These are phyloP conservation scores for Watsonalla cultraria DNA, from an alignment of 2,888 invertebrate species.

Conservation along the genomic window DNA sequence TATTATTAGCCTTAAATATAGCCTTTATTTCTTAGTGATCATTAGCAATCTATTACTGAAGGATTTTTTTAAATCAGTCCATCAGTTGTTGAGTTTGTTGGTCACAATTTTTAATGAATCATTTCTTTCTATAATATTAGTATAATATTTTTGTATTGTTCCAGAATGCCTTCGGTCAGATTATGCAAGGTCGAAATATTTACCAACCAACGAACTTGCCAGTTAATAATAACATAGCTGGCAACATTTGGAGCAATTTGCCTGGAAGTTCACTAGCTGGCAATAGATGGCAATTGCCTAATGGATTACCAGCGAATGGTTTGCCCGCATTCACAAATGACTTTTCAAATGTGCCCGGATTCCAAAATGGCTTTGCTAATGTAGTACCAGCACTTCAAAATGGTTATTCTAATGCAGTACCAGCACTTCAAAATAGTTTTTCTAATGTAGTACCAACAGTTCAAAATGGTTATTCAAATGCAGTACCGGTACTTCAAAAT, in stretches of 20 bases:
- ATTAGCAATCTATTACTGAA: too few relatives aligned
- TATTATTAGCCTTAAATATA: too few relatives aligned
- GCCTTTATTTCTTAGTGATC: too few relatives aligned
- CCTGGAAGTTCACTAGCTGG: constrained; percentile 10
- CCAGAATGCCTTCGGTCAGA: neutral
- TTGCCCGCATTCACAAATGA: constrained; percentile 6
- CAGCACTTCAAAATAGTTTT: neutral
- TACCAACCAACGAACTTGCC: constrained; percentile 6
- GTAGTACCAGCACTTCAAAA: neutral
- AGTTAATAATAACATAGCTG: constrained; percentile 11
- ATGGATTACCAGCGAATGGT: constrained; percentile 11
- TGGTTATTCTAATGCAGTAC: neutral
- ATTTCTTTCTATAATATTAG: neutral
- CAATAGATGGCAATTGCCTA: constrained; percentile 12
- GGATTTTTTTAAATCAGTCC: too few relatives aligned
- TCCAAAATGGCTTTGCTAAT: neutral
- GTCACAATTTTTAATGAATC: neutral
- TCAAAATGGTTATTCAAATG: neutral
- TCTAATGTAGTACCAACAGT: constrained; percentile 1
- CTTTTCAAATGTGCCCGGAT: neutral
- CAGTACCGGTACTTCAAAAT: neutral
- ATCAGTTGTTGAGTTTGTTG: too few relatives aligned
- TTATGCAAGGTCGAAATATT: constrained; percentile 3
- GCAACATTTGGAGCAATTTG: constrained; percentile 6
- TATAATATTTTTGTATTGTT: neutral